Evolutionary conservation across 2,888 invertebrate species (phyloP), one percentile per base, ranked within the genome.

Genomic region (Anorthoa munda): DNA sequence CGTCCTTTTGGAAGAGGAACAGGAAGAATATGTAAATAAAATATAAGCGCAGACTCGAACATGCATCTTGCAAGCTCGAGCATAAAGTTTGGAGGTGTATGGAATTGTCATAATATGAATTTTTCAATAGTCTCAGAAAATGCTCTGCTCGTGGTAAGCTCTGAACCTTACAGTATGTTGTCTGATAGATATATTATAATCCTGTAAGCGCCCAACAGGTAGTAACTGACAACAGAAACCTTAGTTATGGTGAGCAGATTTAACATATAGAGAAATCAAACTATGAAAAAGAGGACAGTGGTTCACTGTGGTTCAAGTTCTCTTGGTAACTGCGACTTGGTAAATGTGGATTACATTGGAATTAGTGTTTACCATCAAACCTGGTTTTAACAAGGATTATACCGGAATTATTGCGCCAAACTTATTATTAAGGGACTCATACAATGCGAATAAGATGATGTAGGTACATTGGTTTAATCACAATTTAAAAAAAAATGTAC

Each of bases 401-500:
- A 39, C 7, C 26, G 9, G 4, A 2, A 48, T 26, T 51, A 31
- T 3, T 18, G 15, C 48, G 45, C 18, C 17, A 39, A 48, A 4
- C 12, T 7, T n/a, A n/a, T n/a, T n/a, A 80, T 72, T 75, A 77
- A 71, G 63, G 74, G 72, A 79, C 75, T 79, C 86, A 84, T 86
- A 87, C 79, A 89, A 90, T 85, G 86, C 88, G 86, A 87, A 82
- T 77, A 88, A 85, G 83, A 84, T 90, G 86, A 88, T 90, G 90
- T 91, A 23, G 60, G 60, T 70, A 92, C 91, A 92, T 91, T 87
- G 86, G 83, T 92, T 92, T 91, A 92, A 91, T 93, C 90, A 93
- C 92, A 93, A 91, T 90, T 90, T 88, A 86, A 68, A 90, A 68
- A 90, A 89, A 91, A 93, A 91, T 91, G 91, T 93, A 93, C 92